Conservation (phyloP, 1,140 invertebrate species). For the Mactra quadrangularis region DNA sequence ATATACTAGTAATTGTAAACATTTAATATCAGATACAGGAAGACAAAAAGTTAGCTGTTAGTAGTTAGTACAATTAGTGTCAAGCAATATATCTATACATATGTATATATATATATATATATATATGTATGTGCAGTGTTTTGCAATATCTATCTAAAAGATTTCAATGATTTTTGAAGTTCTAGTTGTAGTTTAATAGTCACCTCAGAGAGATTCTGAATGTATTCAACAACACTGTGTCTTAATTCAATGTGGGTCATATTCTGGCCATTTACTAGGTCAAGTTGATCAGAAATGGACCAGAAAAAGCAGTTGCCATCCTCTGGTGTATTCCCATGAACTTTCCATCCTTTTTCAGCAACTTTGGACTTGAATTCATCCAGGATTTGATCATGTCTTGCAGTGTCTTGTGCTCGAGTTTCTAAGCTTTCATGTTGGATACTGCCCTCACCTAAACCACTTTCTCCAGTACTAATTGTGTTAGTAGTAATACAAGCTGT, state of each 20-base stretch:
- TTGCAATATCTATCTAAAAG: background rate
- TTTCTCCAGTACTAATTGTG: background rate
- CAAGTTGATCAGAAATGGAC: slow-evolving; percentile 24
- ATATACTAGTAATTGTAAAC: background rate
- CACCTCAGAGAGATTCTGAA: slow-evolving; percentile 37
- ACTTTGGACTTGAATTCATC: slow-evolving; percentile 8
- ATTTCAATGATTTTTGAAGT: background rate
- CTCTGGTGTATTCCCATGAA: background rate
- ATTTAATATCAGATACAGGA: background rate
- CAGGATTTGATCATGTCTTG: slow-evolving; percentile 13
- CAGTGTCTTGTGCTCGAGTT: slow-evolving; percentile 1
- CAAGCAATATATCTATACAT: too few relatives aligned
- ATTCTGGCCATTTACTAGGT: background rate
- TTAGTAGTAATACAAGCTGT: slow-evolving; percentile 30
- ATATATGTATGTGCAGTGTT: slow-evolving; percentile 5
- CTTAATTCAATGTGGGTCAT: background rate
- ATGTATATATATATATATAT: background rate
- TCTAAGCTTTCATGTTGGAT: background rate
- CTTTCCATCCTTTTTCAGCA: slow-evolving; percentile 3
- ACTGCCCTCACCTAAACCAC: slow-evolving; percentile 3
- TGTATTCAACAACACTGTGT: slow-evolving; percentile 7
- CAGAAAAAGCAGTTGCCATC: slow-evolving; percentile 46
- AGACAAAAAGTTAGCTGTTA: background rate
- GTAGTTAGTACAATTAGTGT: background rate
- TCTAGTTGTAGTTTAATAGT: background rate